Evolutionary conservation across 2,113 vertebrate species (phyloP), one percentile per base, ranked within the genome.

Genomic region (Melanocharis versteri): DNA sequence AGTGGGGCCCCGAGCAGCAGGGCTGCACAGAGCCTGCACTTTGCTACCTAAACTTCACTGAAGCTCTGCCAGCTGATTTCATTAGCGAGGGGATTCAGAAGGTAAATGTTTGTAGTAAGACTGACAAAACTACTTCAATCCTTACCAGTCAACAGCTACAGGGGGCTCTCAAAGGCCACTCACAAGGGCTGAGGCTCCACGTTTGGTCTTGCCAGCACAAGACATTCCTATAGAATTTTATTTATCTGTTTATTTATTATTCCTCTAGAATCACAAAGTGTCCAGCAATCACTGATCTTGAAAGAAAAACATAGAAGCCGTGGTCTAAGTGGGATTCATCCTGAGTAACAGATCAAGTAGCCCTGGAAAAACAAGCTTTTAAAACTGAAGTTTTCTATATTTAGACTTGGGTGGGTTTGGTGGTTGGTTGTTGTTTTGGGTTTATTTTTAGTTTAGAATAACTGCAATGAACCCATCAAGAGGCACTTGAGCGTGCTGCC

Each of bases 131-230:
- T 61, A 21, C 82, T 94, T 91, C 86, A 58, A 4, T 69, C 71
- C 75, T 92, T 87, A 70, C 90, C 71, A 71, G 87, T 64, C 82
- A 80, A 11, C 75, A 87, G 75, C 88, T 89, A 83, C 68, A 83
- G 88, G 85, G 85, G 91, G 75, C 88, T 92, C 83, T 94, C 85
- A 44, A 95, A 90, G 58, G 93, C 94, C 70, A 42, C 65, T 83
- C 92, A 61, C 65, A 21, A 40, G 22, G 42, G 28, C 54, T 53
- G 37, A 68, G 48, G 35, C 28, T 81, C 65, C 48, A 40, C 1
- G 1, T 44, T 72, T 77, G 33, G 31, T 42, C 26, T 83, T 62
- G 47, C 21, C 42, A 42, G 45, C 20, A 5, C 15, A 20, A 58
- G 88, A 26, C 1, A 2, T 58, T 58, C 39, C 30, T 69, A 20